Evolutionary conservation across 23 tunicate species (phyloP).

Genomic region (Pegea sp.): DNA sequence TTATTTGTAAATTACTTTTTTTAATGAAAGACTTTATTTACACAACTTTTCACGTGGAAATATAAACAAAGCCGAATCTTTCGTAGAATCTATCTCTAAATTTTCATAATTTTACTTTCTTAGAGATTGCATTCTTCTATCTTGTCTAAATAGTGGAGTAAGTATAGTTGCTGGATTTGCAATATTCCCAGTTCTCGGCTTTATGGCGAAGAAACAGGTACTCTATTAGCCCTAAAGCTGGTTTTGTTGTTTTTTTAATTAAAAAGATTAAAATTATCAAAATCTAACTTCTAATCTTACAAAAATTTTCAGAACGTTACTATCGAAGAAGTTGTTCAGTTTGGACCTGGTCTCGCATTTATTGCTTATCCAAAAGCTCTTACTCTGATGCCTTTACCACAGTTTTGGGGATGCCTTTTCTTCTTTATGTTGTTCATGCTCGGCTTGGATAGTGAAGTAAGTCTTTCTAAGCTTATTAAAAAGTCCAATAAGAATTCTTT

Average conservation of each 20-base stretch:
- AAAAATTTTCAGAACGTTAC: conserved; percentile 13
- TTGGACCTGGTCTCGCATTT: conserved; percentile 91
- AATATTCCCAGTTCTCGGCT: conserved; percentile 65
- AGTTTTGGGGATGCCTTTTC: conserved; percentile 81
- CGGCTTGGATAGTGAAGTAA: conserved; percentile 77
- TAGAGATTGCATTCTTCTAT: conserved; percentile 46
- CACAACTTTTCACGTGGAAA: too few relatives aligned
- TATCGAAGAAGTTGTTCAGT: conserved; percentile 55
- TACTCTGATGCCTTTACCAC: conserved; percentile 72
- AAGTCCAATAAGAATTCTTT: too few relatives aligned
- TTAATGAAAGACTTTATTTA: not conserved
- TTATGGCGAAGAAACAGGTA: conserved; percentile 83
- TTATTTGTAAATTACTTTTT: not conserved
- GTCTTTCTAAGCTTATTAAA: too few relatives aligned
- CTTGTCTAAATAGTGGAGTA: conserved; percentile 51
- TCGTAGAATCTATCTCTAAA: not conserved
- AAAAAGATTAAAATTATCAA: not conserved
- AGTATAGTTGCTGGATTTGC: conserved; percentile 71
- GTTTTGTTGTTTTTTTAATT: not conserved
- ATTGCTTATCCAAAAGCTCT: conserved; percentile 90
- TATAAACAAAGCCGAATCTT: not conserved
- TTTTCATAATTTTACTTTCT: not conserved
- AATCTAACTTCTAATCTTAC: not conserved
- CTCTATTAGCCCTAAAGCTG: not conserved
- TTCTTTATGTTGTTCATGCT: conserved; percentile 83